Conservation (phyloP, 1,140 invertebrate species). For the Trachymyrmex septentrionalis region DNA sequence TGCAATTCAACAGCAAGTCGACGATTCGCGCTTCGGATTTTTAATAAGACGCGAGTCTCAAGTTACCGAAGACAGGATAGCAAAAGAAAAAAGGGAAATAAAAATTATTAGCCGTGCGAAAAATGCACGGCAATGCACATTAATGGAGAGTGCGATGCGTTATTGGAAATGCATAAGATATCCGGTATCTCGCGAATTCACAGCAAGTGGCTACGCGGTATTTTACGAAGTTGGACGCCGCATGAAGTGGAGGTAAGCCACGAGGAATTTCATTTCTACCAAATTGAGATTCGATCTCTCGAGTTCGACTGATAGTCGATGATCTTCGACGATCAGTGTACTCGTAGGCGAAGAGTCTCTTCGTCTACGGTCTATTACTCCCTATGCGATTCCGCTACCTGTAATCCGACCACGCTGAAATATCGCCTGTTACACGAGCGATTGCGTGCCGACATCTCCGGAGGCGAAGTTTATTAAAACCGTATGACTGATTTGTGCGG, state of each 20-base stretch:
- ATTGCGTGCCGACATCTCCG: slow-evolving; percentile 38
- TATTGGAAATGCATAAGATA: slow-evolving; percentile 60
- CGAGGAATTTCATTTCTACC: slow-evolving; percentile 61
- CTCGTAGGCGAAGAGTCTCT: background rate
- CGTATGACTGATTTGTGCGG: slow-evolving; percentile 42
- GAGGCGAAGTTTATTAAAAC: slow-evolving; percentile 55
- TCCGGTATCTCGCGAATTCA: slow-evolving; percentile 41
- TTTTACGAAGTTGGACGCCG: background rate
- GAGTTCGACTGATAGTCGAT: background rate
- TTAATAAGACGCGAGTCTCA: background rate
- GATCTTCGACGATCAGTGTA: background rate
- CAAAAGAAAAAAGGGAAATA: background rate
- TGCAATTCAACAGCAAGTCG: background rate
- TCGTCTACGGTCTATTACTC: background rate
- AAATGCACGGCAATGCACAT: background rate
- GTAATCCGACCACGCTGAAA: slow-evolving; percentile 50
- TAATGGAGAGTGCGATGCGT: slow-evolving; percentile 1
- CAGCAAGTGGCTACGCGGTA: background rate
- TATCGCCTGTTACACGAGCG: slow-evolving; percentile 37
- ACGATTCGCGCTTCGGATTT: background rate
- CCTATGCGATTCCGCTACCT: background rate
- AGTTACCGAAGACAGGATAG: background rate
- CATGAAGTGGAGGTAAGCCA: background rate
- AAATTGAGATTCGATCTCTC: slow-evolving; percentile 48
- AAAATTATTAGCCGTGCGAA: slow-evolving; percentile 6